phyloP scores from a whole-genome alignment of 2,888 invertebrate genomes.

The Thymelicus sylvestris region DNA sequence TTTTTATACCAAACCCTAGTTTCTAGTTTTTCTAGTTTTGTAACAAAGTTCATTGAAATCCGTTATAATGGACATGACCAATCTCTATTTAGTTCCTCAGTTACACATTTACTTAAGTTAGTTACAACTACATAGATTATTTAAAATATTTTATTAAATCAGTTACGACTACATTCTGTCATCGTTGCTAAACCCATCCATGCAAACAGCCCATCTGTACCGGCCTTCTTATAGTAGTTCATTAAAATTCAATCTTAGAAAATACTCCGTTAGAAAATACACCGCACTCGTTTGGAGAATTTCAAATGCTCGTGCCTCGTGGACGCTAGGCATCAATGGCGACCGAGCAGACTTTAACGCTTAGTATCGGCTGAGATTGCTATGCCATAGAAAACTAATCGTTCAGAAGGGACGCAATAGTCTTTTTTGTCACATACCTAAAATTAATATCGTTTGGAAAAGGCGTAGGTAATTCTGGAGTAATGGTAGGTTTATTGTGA shows the following conservation, averaged over 20 bases:
- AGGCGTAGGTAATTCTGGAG: no score
- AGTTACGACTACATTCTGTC: no score
- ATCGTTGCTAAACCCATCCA: background rate
- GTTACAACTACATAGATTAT: no score
- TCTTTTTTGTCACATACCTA: background rate
- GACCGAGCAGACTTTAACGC: constrained; percentile 17
- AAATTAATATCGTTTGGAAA: no score
- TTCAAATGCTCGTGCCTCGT: constrained; percentile 12
- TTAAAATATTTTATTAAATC: no score
- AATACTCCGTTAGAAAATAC: background rate
- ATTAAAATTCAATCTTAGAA: background rate
- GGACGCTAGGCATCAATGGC: constrained; percentile 15
- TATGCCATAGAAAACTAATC: background rate
- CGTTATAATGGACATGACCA: no score
- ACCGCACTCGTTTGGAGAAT: constrained; percentile 6
- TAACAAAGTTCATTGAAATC: no score
- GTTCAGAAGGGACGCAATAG: background rate
- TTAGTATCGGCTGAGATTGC: constrained; percentile 22
- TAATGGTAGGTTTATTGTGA: no score
- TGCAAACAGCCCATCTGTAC: background rate
- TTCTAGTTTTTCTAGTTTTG: no score
- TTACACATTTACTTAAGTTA: no score
- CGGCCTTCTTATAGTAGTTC: background rate
- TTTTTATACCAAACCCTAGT: no score
- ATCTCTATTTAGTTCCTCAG: no score